Evolutionary conservation across 1,140 invertebrate species (phyloP).

Genomic region (Leucophenga varia): DNA sequence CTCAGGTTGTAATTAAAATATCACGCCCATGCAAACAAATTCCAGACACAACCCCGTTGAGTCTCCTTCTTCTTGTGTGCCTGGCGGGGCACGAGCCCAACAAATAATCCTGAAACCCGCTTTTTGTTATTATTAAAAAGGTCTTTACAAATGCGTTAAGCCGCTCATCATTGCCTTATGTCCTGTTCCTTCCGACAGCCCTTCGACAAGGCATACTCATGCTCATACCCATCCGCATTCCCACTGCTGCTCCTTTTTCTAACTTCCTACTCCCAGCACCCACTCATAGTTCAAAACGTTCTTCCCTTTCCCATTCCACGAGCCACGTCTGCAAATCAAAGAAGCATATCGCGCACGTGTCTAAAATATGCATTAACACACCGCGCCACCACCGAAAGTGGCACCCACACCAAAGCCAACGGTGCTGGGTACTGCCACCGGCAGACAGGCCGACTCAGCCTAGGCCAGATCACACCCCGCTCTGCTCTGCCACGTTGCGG

Average conservation of each 20-base stretch:
- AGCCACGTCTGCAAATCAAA: constrained; percentile 35
- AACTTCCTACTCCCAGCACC: constrained; percentile 2
- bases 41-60: constrained; percentile 3
- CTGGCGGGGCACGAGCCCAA: constrained; percentile 7
- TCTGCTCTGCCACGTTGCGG: background rate
- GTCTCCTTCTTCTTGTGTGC: background rate
- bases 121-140: constrained; percentile 37
- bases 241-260: background rate
- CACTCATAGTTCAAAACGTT: constrained; percentile 16
- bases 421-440: no score
- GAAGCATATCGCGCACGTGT: constrained; percentile 48
- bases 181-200: constrained; percentile 6
- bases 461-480: constrained; percentile 12
- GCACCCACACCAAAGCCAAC: constrained; percentile 22
- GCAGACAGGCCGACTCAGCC: constrained; percentile 6
- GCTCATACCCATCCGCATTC: constrained; percentile 3
- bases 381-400: no score
- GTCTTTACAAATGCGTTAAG: constrained; percentile 48
- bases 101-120: constrained; percentile 42
- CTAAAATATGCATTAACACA: constrained; percentile 53
- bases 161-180: constrained; percentile 42
- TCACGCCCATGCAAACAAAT: constrained; percentile 44
- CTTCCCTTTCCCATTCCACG: no score
- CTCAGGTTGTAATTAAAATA: constrained; percentile 47
- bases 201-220: constrained; percentile 4